Base-by-base conservation (phyloP, 2,797 vertebrate genomes). In the Pachyuromys duprasi region DNA sequence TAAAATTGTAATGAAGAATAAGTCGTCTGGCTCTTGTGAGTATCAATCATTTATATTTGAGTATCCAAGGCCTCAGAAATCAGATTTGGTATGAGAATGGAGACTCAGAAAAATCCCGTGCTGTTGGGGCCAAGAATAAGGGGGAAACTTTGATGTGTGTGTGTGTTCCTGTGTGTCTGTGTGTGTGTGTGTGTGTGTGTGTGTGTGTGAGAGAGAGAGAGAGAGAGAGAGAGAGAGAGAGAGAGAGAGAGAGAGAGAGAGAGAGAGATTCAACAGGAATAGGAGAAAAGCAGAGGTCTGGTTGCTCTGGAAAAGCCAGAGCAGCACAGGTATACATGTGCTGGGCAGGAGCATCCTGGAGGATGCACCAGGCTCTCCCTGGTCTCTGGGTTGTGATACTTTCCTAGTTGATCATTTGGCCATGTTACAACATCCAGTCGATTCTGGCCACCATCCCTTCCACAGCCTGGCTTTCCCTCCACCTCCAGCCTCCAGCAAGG, bases 401-500 rank as follows among this genome's bases (percentile, higher is more conserved):
- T 55, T n/a, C 53, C 28, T 6, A 62, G 1, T 28, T 14, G 1
- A 33, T 24, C 8, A 3, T 57, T 76, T 20, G 28, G 63, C 60
- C 5, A 0, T 8, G 36, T 7, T 80, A 55, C 4, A 2, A 20
- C 0, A 0, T 53, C 36, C 0, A 42, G n/a, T 53, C n/a, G 62
- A 9, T 76, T 63, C 9, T 39, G 72, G 78, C 18, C 9, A 76
- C 65, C 13, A 70, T 36, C 60, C 28, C 26, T 9, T 0, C 0
- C 39, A 70, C 31, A 76, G 5, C 13, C 72, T 55, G 3, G 6
- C 18, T 57, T 65, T 42, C 24, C 33, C 24, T 13, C 36, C 33
- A n/a, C 17, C 33, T 15, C 31, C 26, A 36, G 8, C n/a, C 63
- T 63, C 69, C 28, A 45, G 65, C 26, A 72, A 57, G 60, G 39